Conservation (phyloP, 2,888 invertebrate species). For the Euplexia lucipara region DNA sequence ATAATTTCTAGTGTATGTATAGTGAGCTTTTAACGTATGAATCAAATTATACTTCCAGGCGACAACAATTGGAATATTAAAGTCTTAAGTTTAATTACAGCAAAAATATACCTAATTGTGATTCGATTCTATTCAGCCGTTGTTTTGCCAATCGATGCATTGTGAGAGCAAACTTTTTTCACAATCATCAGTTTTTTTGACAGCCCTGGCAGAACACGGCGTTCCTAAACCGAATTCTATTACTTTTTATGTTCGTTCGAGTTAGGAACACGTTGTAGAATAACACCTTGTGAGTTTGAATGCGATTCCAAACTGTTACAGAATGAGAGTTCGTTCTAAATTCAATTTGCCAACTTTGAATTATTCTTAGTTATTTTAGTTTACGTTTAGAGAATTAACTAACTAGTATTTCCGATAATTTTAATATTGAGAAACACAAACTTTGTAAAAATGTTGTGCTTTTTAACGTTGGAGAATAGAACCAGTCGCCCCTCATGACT, state of each 20-base stretch:
- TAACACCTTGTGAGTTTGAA: conserved; percentile 74
- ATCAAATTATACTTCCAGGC: background rate
- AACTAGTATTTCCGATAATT: conserved; percentile 2
- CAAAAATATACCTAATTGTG: conserved; percentile 13
- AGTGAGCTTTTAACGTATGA: background rate
- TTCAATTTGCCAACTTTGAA: conserved; percentile 64
- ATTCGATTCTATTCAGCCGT: conserved; percentile 23
- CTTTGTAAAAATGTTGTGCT: too few species aligned
- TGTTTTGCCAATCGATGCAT: conserved; percentile 44
- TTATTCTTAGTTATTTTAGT: conserved; percentile 20
- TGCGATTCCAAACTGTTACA: conserved; percentile 60
- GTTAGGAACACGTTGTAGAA: conserved; percentile 79
- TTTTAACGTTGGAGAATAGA: too few species aligned
- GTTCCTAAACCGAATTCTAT: conserved; percentile 87
- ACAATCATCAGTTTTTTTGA: conserved; percentile 18
- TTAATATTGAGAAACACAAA: too few species aligned
- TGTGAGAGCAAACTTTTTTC: conserved; percentile 38
- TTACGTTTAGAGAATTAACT: conserved; percentile 2
- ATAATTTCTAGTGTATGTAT: conserved; percentile 13
- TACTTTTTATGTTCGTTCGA: conserved; percentile 85
- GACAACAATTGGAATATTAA: conserved; percentile 26
- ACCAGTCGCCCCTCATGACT: too few species aligned
- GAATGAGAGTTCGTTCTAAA: conserved; percentile 62
- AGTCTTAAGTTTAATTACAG: conserved; percentile 31
- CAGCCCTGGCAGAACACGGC: conserved; percentile 63